A percentile compares a stretch with the other conserved stretches of the same genome.
phyloP scores from a whole-genome alignment of 2,888 invertebrate genomes.

The Lapara coniferarum region DNA sequence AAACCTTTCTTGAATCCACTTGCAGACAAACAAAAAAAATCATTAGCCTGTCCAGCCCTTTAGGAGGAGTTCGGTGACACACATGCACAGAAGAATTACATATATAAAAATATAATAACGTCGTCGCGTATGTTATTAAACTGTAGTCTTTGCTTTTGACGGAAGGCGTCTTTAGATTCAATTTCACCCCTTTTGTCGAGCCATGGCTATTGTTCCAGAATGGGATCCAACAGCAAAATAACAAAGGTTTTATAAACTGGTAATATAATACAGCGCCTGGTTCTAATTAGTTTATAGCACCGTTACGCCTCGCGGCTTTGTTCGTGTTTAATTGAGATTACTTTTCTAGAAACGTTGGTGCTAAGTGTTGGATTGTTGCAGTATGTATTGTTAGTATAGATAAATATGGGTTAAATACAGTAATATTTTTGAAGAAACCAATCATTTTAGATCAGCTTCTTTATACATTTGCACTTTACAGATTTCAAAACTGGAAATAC shows the following conservation, averaged over 20 bases:
- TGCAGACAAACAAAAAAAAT: too few relatives aligned
- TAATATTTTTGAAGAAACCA: neutral
- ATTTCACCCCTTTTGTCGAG: conserved; percentile 44
- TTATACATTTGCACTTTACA: neutral
- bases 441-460: neutral
- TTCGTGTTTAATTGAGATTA: conserved; percentile 26
- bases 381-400: neutral
- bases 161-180: conserved; percentile 40
- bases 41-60: too few relatives aligned
- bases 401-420: neutral
- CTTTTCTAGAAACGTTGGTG: conserved; percentile 18
- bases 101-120: conserved; percentile 32
- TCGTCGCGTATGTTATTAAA: conserved; percentile 40
- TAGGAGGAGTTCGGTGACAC: too few relatives aligned
- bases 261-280: conserved; percentile 33
- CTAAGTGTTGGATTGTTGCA: neutral
- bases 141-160: conserved; percentile 39
- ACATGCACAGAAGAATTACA: too few relatives aligned
- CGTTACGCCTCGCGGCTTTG: conserved; percentile 23
- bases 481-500: too few relatives aligned
- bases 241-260: conserved; percentile 34
- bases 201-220: conserved; percentile 44
- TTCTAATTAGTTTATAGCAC: conserved; percentile 33
- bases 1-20: too few relatives aligned
- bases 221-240: conserved; percentile 35